A percentile compares a stretch with the other conserved stretches of the same genome.
phyloP scores from a whole-genome alignment of 2,888 invertebrate species.

The Drosophila nigricruria region DNA sequence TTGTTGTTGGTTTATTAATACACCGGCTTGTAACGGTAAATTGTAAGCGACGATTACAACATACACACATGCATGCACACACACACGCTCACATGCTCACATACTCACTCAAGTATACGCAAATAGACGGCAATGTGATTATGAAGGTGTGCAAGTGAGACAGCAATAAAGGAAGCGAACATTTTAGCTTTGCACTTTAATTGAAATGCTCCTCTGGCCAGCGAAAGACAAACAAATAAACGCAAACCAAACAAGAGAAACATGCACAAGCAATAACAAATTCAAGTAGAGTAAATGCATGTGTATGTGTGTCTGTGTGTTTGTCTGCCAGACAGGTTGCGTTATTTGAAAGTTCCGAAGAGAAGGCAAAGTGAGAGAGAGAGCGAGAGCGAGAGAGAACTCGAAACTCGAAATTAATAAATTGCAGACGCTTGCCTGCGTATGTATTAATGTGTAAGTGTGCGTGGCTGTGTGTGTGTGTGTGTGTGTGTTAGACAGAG shows the following conservation, averaged over 20 bases:
- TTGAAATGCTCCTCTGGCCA: conserved; percentile 61
- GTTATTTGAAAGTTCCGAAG: conserved; percentile 60
- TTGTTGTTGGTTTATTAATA: conserved; percentile 60
- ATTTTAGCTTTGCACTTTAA: conserved; percentile 64
- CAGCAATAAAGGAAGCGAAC: conserved; percentile 65
- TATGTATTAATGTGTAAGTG: conserved; percentile 18
- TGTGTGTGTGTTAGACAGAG: conserved; percentile 39
- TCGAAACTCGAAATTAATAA: conserved; percentile 72
- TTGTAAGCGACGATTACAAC: conserved; percentile 69
- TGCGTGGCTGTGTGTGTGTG: conserved; percentile 21
- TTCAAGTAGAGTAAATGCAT: conserved; percentile 39
- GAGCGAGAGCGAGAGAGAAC: conserved; percentile 6
- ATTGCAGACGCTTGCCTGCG: conserved; percentile 64
- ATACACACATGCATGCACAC: conserved; percentile 54
- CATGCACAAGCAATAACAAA: conserved; percentile 58
- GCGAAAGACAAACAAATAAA: conserved; percentile 41
- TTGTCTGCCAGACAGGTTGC: conserved; percentile 60
- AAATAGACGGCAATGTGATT: conserved; percentile 33
- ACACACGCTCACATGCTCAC: conserved; percentile 8
- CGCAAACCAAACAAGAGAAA: conserved; percentile 43
- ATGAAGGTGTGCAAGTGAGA: conserved; percentile 54
- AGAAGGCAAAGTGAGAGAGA: conserved; percentile 11
- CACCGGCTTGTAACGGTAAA: conserved; percentile 73
- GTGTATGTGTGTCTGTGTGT: conserved; percentile 20
- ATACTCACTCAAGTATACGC: conserved; percentile 9